phyloP scores from a whole-genome alignment of 2,888 invertebrate genomes.

The Molanna angustata region DNA sequence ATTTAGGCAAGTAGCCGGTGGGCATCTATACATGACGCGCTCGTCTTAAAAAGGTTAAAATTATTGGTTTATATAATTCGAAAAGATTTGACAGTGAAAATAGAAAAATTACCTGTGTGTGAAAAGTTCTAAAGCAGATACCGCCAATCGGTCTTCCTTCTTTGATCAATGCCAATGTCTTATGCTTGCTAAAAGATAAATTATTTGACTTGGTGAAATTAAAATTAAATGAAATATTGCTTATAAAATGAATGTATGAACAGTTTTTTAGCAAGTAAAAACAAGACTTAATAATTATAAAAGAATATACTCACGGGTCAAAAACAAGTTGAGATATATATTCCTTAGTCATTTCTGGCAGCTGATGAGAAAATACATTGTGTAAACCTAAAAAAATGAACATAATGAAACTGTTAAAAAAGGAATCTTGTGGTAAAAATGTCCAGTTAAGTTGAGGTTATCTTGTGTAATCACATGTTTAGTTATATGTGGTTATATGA shows the following conservation, averaged over 20 bases:
- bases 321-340: constrained; percentile 95
- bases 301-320: constrained; percentile 87
- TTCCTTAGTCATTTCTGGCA: constrained; percentile 96
- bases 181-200: constrained; percentile 74
- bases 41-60: no score
- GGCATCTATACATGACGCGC: no score
- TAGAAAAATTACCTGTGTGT: constrained; percentile 70
- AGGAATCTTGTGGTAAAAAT: no score
- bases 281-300: no score
- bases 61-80: no score
- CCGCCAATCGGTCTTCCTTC: constrained; percentile 93
- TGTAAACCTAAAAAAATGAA: constrained; percentile 63
- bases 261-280: background rate
- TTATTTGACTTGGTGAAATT: background rate
- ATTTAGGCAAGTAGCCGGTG: no score
- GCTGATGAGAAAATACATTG: constrained; percentile 92
- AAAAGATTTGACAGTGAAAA: no score
- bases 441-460: no score
- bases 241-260: background rate
- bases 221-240: background rate
- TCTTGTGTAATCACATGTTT: no score
- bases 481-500: no score
- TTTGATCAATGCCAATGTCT: constrained; percentile 87
- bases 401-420: no score
- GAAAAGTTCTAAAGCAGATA: constrained; percentile 95